Evolutionary conservation across 2,888 invertebrate genomes (phyloP).

Genomic region (Anthophora plumipes): DNA sequence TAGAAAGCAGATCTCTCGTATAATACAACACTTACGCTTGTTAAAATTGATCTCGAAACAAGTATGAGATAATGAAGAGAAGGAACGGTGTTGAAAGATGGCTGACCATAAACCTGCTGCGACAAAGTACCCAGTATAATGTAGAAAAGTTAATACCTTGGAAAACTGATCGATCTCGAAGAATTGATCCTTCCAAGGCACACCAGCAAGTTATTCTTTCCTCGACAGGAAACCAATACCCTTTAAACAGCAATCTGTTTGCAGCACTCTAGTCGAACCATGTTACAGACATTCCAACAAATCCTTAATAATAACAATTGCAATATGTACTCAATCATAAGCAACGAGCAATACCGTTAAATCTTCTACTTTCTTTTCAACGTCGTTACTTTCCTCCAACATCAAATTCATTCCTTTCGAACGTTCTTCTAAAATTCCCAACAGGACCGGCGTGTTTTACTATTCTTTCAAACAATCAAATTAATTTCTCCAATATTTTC

Average conservation of each 20-base stretch:
- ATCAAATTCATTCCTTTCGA: neutral
- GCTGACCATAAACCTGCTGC: neutral
- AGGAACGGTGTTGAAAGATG: neutral
- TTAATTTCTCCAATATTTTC: too few relatives aligned
- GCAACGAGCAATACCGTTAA: neutral
- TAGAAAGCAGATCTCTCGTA: too few relatives aligned
- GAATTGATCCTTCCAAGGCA: neutral
- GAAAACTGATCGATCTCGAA: neutral
- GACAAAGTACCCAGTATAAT: neutral
- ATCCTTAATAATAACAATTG: neutral
- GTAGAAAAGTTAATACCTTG: neutral
- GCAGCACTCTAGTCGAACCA: too few relatives aligned
- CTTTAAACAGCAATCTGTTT: neutral
- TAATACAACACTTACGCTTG: too few relatives aligned
- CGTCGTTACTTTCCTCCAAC: neutral
- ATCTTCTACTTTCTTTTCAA: neutral
- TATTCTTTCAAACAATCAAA: too few relatives aligned
- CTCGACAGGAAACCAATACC: neutral
- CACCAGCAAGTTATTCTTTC: neutral
- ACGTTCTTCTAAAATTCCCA: too few relatives aligned
- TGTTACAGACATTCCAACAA: too few relatives aligned
- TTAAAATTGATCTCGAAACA: too few relatives aligned
- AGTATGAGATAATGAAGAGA: too few relatives aligned
- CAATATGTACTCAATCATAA: neutral
- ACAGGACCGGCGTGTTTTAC: too few relatives aligned